Evolutionary conservation across 1,140 invertebrate genomes (phyloP).

Genomic region (Anastrepha obliqua): DNA sequence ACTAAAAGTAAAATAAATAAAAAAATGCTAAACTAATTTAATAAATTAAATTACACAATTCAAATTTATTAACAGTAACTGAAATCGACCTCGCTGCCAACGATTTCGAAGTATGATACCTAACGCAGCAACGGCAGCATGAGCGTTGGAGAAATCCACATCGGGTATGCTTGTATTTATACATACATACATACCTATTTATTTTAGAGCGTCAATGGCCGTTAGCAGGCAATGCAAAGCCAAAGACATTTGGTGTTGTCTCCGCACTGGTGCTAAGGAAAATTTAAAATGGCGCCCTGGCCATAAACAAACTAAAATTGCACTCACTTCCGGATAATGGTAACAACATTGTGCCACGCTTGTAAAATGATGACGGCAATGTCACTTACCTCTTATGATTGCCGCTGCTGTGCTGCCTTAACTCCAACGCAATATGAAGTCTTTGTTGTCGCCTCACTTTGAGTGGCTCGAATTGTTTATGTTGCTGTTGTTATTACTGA

Average conservation of each 20-base stretch:
- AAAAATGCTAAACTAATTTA: slow-evolving; percentile 39
- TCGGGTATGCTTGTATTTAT: not conserved
- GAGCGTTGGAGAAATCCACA: not conserved
- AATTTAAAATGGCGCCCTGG: slow-evolving; percentile 13
- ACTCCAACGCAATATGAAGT: not conserved
- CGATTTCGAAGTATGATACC: not conserved
- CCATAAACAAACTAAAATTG: slow-evolving; percentile 32
- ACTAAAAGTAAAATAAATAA: not conserved
- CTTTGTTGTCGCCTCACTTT: not conserved
- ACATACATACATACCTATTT: not conserved
- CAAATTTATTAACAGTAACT: slow-evolving; percentile 31
- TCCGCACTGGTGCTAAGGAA: not conserved
- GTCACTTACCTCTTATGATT: slow-evolving; percentile 30
- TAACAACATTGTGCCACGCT: not conserved
- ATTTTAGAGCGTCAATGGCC: not conserved
- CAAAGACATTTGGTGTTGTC: not conserved
- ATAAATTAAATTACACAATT: slow-evolving; percentile 44
- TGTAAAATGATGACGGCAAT: not conserved
- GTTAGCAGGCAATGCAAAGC: not conserved
- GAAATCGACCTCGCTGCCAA: slow-evolving; percentile 13
- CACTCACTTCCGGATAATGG: slow-evolving; percentile 20
- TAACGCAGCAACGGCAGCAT: not conserved
- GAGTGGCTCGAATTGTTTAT: not conserved
- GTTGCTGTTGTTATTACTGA: not conserved
- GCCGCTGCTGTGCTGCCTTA: not conserved